These are phyloP conservation scores for Melanargia galathea DNA, from an alignment of 2,888 invertebrate species.

Conservation along the genomic window DNA sequence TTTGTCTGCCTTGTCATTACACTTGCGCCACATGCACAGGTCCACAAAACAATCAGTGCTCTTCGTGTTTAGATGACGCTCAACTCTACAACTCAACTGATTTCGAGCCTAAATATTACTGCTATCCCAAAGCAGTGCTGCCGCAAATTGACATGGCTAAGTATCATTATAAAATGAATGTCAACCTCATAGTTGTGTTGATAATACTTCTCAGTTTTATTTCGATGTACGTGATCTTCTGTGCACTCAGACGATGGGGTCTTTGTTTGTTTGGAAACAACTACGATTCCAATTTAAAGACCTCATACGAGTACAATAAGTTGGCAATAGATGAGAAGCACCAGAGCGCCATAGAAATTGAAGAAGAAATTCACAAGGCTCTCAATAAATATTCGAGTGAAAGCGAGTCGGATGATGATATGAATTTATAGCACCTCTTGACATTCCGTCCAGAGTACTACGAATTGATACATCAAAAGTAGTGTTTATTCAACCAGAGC, in stretches of 20 bases:
- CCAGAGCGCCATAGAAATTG: slow-evolving; percentile 67
- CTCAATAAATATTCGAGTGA: slow-evolving; percentile 63
- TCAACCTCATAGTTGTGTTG: slow-evolving; percentile 64
- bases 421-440: slow-evolving; percentile 65
- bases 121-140: slow-evolving; percentile 75
- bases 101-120: slow-evolving; percentile 69
- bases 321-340: slow-evolving; percentile 68
- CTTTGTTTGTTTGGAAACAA: slow-evolving; percentile 53
- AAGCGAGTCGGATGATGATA: slow-evolving; percentile 71
- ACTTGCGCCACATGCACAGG: slow-evolving; percentile 87
- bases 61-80: slow-evolving; percentile 86
- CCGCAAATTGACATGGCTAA: slow-evolving; percentile 68
- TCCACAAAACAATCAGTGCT: slow-evolving; percentile 86
- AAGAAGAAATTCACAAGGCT: slow-evolving; percentile 72
- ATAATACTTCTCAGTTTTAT: slow-evolving; percentile 55
- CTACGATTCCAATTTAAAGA: slow-evolving; percentile 62
- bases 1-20: slow-evolving; percentile 88
- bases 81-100: slow-evolving; percentile 71
- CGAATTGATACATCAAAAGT: slow-evolving; percentile 53
- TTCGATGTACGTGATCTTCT: slow-evolving; percentile 57
- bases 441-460: slow-evolving; percentile 60
- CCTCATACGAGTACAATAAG: slow-evolving; percentile 61
- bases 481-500: slow-evolving; percentile 47
- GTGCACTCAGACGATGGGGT: slow-evolving; percentile 54
- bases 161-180: slow-evolving; percentile 73